Base-by-base conservation (phyloP, 1,140 invertebrate species). In the Eciton burchellii region DNA sequence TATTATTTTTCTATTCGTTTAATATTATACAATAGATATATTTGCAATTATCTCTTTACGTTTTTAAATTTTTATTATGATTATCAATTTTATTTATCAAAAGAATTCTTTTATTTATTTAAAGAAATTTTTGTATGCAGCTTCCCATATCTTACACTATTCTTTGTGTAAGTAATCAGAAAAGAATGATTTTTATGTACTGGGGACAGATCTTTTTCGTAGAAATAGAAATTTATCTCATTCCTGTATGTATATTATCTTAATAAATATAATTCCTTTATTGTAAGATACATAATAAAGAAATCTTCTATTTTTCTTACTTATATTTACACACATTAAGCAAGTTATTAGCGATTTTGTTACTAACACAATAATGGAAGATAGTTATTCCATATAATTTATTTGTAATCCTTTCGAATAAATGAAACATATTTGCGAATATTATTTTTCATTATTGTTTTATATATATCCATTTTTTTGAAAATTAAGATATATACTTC, bases 311-410 rank as follows among this genome's bases (percentile, higher is more conserved):
- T 41, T 54, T 14, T 66, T 63, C 47, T 82, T 54, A 29, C 41
- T 82, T 86, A 71, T 86, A 83, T 86, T 83, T 86, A 86, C 52
- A 86, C 12, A 83, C 56, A 59, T 26, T 81, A 86, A 87, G 65
- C 41, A 56, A 70, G 66, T 56, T 43, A 68, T 79, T 70, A 63
- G 63, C 74, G 63, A 86, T 77, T 2, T 35, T 43, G 49, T 63
- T 43, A 86, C 52, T 77, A 86, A 85, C 65, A 83, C 68, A 86
- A 74, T 82, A 14, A 76, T 70, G 24, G 35, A 49, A 74, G 16
- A 86, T 57, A 74, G 43, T 2, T 57, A 47, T 35, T 71, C 21
- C 14, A n/a, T 19, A 57, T 9, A 12, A 21, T 35, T 9, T n/a
- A 35, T 6, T 35, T 35, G 6, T 35, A 76, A 9, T 16, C 43